Evolutionary conservation across 2,888 invertebrate genomes (phyloP), one percentile per base, ranked within the genome.

Genomic region (Zaprionus lineosus): DNA sequence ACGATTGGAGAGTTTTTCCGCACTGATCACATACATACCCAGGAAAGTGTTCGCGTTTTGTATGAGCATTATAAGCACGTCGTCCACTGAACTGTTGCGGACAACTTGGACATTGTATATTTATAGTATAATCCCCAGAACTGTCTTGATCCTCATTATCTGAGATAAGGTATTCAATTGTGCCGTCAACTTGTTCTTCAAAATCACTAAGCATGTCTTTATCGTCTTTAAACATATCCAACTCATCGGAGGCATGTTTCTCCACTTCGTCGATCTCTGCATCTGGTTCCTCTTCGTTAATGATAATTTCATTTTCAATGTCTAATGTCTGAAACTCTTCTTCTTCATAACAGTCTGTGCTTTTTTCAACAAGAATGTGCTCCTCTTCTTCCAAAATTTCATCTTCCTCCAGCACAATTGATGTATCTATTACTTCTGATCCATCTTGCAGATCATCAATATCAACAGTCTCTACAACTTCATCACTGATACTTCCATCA

Each of bases 21-120:
- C 84, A 84, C 50, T 86, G 86, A 59, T 84, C 84, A 41, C 84
- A 84, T n/a, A 84, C 75, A 24, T 69, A 84, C 3, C 84, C 84
- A 1, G 84, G 72, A 8, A 84, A 84, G 33, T 84, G 84, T 19
- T 82, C 76, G 1, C 86, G 79, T 34, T 76, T 84, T 2, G 73
- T 70, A 12, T 84, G 84, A 0, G 83, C 79, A 44, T 75, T 78
- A 33, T 78, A 84, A 3, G 72, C 57, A 5, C 79, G 78, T 11
- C 79, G 72, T 40, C 62, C 76, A 29, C 37, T 47, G 21, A 84
- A 84, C 16, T 70, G 61, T 15, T 79, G 63, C 2, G 76, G 74
- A 15, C 84, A 84, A 26, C 69, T 84, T 3, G 86, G 65, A 9
- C 84, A 84, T 41, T 82, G 70, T 16, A 82, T 79, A 24, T 71